Evolutionary conservation across 2,888 invertebrate genomes (phyloP), one percentile per base, ranked within the genome.

Genomic region (Nymphalis c-album): DNA sequence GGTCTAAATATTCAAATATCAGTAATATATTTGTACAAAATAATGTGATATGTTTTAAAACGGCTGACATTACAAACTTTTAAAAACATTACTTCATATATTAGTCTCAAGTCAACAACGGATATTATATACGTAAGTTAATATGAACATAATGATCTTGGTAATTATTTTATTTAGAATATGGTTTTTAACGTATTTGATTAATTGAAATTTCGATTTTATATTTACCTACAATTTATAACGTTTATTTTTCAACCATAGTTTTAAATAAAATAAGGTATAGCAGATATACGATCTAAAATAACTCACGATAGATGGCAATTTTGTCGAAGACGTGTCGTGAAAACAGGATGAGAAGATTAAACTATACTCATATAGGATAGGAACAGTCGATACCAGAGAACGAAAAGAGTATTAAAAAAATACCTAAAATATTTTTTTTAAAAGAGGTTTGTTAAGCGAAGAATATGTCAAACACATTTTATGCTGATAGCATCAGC

Each of bases 1-100:
- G 40, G 62, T 62, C 60, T 64, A 59, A 62, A 64, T 64, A 70
- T 70, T 64, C 64, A 66, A 66, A 68, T 47, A 68, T 61, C 50
- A 60, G 51, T 45, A 61, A 55, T 62, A 31, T 64, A 35, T 62
- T 18, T 40, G 18, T 40, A 57, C 18, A 18, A 40, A 51, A 64
- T 68, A 67, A 62, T 58, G 62, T 67, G 35, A 62, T 50, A 16
- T 53, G 48, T 40, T 66, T 57, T 57, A 17, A 69, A 59, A 48
- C 59, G 48, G 0, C 18, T 64, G 47, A 64, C 45, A 61, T 60
- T 64, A 61, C 22, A 10, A 13, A 13, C 40, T 4, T 2, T 31
- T 31, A 31, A 31, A 31, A 26, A 31, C 5, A 31, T 31, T 6
- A 31, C 6, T 5, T 5, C 6, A 31, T 31, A 31, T 31, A 31